Evolutionary conservation across 2,113 vertebrate species (phyloP).

Genomic region (Albula goreensis): DNA sequence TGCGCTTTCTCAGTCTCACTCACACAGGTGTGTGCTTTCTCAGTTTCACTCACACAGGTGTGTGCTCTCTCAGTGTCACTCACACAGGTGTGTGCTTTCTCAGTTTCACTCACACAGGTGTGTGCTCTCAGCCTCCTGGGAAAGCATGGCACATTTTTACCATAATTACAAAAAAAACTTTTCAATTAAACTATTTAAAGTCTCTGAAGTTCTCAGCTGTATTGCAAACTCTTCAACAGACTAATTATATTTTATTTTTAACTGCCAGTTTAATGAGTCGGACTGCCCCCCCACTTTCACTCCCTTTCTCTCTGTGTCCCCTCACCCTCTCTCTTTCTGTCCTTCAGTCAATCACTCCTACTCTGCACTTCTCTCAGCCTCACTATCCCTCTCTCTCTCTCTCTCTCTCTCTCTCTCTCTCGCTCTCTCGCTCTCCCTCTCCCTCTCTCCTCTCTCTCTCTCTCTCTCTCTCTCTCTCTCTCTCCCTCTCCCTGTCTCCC

Average conservation of each 20-base stretch:
- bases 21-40: too few species aligned
- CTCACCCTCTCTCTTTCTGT: background rate
- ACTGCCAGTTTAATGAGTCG: background rate
- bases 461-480: background rate
- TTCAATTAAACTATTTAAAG: slow-evolving; percentile 1
- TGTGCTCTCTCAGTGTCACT: too few species aligned
- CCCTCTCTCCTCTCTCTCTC: background rate
- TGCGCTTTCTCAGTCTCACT: too few species aligned
- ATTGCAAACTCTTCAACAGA: background rate
- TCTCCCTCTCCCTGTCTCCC: background rate
- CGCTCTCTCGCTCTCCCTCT: background rate
- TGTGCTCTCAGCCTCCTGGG: background rate
- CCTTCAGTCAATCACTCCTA: background rate
- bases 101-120: too few species aligned
- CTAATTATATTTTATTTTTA: background rate
- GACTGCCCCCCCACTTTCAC: background rate
- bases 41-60: too few species aligned
- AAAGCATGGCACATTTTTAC: background rate
- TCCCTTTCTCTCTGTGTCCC: background rate
- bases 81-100: too few species aligned
- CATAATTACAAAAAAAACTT: background rate
- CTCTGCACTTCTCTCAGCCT: background rate
- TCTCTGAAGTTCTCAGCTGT: background rate
- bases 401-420: background rate
- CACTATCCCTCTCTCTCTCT: background rate